Conservation (phyloP, 1,140 invertebrate genomes). For the Listronotus bonariensis region DNA sequence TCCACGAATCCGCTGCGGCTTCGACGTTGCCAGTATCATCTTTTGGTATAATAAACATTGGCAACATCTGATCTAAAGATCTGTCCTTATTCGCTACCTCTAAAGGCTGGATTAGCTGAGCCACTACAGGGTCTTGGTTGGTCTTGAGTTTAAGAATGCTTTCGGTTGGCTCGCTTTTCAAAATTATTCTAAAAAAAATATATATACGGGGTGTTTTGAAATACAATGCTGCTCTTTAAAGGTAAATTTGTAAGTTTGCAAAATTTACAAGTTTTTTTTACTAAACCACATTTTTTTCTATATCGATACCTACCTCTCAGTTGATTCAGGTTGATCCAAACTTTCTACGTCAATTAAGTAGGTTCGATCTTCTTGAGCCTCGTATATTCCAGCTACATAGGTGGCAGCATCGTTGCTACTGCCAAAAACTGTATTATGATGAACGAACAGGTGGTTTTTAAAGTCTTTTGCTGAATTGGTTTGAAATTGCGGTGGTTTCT, state of each 20-base stretch:
- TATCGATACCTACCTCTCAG: slow-evolving; percentile 1
- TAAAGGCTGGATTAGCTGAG: slow-evolving; percentile 7
- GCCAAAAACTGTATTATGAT: slow-evolving; percentile 61
- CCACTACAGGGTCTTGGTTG: slow-evolving; percentile 37
- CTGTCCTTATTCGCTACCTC: slow-evolving; percentile 27
- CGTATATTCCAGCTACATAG: slow-evolving; percentile 59
- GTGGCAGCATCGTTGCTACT: slow-evolving; percentile 55
- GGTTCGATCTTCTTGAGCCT: slow-evolving; percentile 50
- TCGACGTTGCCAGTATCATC: slow-evolving; percentile 43
- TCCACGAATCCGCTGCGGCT: slow-evolving; percentile 48
- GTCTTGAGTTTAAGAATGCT: slow-evolving; percentile 30
- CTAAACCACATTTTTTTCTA: too few species aligned
- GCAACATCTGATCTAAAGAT: slow-evolving; percentile 48
- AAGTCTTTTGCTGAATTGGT: slow-evolving; percentile 72
- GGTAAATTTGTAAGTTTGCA: too few species aligned
- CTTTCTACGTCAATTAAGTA: slow-evolving; percentile 25
- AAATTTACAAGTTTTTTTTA: too few species aligned
- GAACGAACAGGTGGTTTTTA: slow-evolving; percentile 65
- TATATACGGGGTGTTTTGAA: too few species aligned
- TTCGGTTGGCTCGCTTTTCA: slow-evolving; percentile 17
- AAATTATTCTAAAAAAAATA: slow-evolving; percentile 1
- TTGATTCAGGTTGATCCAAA: slow-evolving; percentile 6
- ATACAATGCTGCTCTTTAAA: too few species aligned
- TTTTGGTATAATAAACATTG: slow-evolving; percentile 49
- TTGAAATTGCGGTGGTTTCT: slow-evolving; percentile 54